These are phyloP conservation scores for Arion vulgaris DNA, from an alignment of 1,140 invertebrate genomes.

Conservation along the genomic window DNA sequence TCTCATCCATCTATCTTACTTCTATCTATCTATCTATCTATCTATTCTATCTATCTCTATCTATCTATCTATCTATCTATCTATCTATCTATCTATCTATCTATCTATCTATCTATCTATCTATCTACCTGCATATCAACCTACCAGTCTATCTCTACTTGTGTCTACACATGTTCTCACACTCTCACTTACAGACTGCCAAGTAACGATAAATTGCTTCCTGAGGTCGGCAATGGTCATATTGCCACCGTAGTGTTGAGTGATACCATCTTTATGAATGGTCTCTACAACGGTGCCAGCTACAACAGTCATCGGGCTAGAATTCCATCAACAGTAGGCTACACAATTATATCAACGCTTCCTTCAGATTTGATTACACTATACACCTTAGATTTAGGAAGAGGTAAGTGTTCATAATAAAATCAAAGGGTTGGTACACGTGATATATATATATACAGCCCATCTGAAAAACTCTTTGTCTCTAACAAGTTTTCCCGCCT, in stretches of 20 bases:
- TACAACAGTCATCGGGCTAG: slow-evolving; percentile 60
- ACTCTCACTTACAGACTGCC: not conserved
- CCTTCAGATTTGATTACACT: slow-evolving; percentile 22
- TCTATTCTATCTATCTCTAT: no score
- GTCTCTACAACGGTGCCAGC: slow-evolving; percentile 72
- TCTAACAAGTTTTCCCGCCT: no score
- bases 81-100: not conserved
- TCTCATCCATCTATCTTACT: no score
- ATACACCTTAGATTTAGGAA: slow-evolving; percentile 52
- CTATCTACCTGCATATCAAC: not conserved
- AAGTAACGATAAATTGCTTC: slow-evolving; percentile 39
- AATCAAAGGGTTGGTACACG: no score
- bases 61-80: not conserved
- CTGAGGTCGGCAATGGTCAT: slow-evolving; percentile 74
- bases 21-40: no score
- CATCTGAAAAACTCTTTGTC: no score
- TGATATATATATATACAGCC: no score
- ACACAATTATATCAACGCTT: slow-evolving; percentile 38
- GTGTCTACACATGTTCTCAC: not conserved
- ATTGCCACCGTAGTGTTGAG: slow-evolving; percentile 71
- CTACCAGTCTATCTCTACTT: not conserved
- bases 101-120: not conserved
- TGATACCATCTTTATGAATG: slow-evolving; percentile 73
- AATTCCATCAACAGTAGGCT: slow-evolving; percentile 56
- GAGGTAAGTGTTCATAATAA: slow-evolving; percentile 50